Base-by-base conservation (phyloP, 30 jellyfish, hydroid and myxozoan species). In the Hydra vulgaris region DNA sequence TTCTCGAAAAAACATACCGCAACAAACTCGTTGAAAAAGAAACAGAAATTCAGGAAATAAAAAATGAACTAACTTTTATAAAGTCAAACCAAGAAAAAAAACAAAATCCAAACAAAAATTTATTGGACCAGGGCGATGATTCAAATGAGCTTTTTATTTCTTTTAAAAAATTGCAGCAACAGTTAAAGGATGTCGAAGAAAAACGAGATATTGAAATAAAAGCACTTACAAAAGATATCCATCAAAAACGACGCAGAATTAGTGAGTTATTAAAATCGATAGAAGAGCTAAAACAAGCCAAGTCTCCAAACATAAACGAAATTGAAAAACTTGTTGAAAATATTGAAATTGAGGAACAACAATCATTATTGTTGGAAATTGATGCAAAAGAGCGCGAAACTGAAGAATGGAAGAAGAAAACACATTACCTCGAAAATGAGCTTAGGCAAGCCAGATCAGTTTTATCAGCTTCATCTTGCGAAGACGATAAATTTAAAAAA, bases 41-140 rank as follows among this genome's bases (percentile, higher is more conserved):
- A 26, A 73, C 74, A 18, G 96, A 92, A 69, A 80, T 76, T 52
- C 96, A 92, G 80, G 73, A 77, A 15, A 75, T 92, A 74, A 80
- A 66, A 52, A 15, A 72, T 15, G 87, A 70, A 4, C 18, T 21
- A 24, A 21, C 81, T 15, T 21, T 69, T 21, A 69, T 25, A 5
- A 70, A 55, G 22, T 25, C 71, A 56, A 40, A 40, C 61, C 61
- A 40, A 40, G 61, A 40, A 12, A 40, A 40, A 40, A 40, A 40
- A 40, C 61, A 40, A 40, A 68, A 68, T 68, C 15, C 75, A 7
- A 68, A 7, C 68, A 89, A 83, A 19, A 71, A 84, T 22, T 82
- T 85, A 27, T 84, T 79, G 20, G 78, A 26, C 21, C 81, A 61
- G 18, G 76, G 76, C 19, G 88, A 61, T 19, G 66, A 67, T 16